These are phyloP conservation scores for Spatula versicolor DNA, from an alignment of 2,797 vertebrate species.

Conservation along the genomic window DNA sequence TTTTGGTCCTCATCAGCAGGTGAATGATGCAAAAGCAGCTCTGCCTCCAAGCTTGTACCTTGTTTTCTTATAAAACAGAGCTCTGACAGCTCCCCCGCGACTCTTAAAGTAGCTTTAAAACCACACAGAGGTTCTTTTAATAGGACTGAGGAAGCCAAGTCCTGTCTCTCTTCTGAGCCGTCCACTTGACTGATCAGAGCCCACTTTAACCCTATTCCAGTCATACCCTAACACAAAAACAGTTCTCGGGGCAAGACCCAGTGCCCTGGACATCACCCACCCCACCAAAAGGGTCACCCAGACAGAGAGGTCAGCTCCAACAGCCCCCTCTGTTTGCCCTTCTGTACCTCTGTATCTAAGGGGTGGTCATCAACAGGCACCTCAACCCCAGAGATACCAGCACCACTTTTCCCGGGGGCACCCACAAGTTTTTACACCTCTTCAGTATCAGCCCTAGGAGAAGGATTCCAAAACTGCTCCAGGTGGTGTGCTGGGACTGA, in stretches of 20 bases:
- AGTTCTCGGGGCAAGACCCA: background rate
- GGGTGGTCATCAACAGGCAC: background rate
- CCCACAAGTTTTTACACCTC: background rate
- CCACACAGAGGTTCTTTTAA: background rate
- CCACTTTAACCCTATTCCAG: background rate
- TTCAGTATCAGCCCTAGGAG: background rate
- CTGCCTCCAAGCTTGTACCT: background rate
- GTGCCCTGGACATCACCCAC: background rate
- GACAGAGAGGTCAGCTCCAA: background rate
- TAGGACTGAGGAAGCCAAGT: background rate
- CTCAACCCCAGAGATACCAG: background rate
- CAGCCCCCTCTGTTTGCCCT: background rate
- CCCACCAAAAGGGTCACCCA: background rate
- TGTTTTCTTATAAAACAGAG: background rate
- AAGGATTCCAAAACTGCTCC: background rate
- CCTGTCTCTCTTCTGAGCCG: background rate
- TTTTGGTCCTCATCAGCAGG: background rate
- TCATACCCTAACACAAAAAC: background rate
- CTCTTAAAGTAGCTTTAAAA: background rate
- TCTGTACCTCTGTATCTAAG: background rate
- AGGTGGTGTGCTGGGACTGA: background rate
- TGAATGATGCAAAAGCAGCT: background rate
- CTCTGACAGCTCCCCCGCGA: background rate
- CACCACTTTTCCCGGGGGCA: background rate
- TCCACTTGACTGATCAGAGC: background rate